Base-by-base conservation (phyloP, 2,888 invertebrate species). In the Ophraella communa region DNA sequence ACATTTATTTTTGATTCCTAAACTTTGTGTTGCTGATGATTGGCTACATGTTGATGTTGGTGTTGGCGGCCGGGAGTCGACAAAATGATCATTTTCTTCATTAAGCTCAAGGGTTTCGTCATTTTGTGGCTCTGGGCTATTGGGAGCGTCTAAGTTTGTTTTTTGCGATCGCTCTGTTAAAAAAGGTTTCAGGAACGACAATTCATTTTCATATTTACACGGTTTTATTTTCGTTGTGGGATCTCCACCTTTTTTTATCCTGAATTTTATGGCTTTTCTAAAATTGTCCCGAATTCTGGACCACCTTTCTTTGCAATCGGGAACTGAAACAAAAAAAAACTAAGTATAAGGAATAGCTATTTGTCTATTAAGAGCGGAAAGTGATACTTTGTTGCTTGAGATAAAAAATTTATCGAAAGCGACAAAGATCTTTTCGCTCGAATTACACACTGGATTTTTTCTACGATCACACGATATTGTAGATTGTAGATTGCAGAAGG, bases 191-290 rank as follows among this genome's bases (percentile, higher is more conserved):
- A 54, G 35, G 20, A 54, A 54, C 11, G 39, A 20, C 35, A 54
- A 11, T n/a, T 54, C 54, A n/a, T 54, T 33, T 21, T 35, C 27
- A 35, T 35, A 39, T 23, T 42, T 23, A 17, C 11, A 24, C n/a
- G 42, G 55, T n/a, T 42, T 55, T 17, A 42, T 20, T 39, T 55
- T 55, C 8, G 8, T 1, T 7, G 55, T 24, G 8, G 44, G 42
- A n/a, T 55, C 30, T 14, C 54, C 54, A 33, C 54, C 35, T 54
- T 54, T 54, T 11, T 17, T 14, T 53, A 35, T 33, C 10, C 53
- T n/a, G 17, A 53, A 33, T 30, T 53, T 53, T 8, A 33, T 11
- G 11, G 53, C 33, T 23, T 53, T 53, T 18, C 53, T 53, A 53
- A 17, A 18, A 33, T 53, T 53, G 17, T 53, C 53, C 7, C 53